Evolutionary conservation across 1,140 invertebrate species (phyloP), one percentile per base, ranked within the genome.

Genomic region (Platyura marginata): DNA sequence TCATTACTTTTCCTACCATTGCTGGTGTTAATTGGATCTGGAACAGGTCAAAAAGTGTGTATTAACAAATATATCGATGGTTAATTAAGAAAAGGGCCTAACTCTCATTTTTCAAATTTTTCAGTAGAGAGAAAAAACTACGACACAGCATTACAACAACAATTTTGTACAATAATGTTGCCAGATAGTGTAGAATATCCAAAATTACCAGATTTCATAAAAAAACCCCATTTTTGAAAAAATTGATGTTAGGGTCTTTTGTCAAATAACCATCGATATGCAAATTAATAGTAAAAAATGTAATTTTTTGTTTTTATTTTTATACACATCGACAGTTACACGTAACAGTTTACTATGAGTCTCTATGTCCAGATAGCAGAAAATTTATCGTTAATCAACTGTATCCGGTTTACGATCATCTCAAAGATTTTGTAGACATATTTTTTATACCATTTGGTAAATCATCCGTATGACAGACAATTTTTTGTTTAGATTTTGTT

Each of bases 371-470:
- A 0, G 82, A 84, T 52, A 87, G 82, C 52, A 68, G 69, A 25
- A 49, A 59, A 15, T 89, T 85, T 51, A 70, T 85, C 41, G 62
- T 43, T 0, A 48, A 55, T 2, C 70, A 81, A 50, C 52, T 75
- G 29, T 53, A 49, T 9, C 56, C 63, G 5, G 54, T 68, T 0
- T 67, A 71, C 54, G 46, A 59, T 3, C 51, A 63, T 39, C 50
- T 79, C 21, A 50, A 49, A 25, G 46, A 64, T 1, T 64, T 67
- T 42, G 51, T 77, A 3, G 53, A 69, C 32, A 53, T 77, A 29
- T 53, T 63, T 18, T 66, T 74, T 21, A 65, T 79, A 41, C 82
- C 87, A 1, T 90, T 78, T 55, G 87, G 87, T 45, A 88, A 89
- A 63, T 79, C 85, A 3, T 42, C 54, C 51, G 75, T 78, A 62